phyloP scores from a whole-genome alignment of 2,797 vertebrate species.

The Propithecus perrieri region DNA sequence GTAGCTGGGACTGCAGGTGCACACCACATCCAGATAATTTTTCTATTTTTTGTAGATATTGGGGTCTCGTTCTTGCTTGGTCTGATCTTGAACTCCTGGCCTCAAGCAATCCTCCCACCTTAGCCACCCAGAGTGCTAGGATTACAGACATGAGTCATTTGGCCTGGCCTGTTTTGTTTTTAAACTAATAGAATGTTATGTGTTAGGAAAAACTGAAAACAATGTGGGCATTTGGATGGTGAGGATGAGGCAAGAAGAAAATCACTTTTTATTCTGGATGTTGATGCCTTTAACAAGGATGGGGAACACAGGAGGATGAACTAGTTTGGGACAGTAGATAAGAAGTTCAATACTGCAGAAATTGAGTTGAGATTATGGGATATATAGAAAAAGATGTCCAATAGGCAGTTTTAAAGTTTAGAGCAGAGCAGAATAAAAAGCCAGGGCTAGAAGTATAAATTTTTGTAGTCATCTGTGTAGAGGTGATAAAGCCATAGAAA shows the following conservation, averaged over 20 bases:
- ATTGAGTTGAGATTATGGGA: neutral
- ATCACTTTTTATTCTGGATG: neutral
- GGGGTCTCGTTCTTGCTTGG: too few relatives aligned
- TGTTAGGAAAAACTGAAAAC: neutral
- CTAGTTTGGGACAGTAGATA: neutral
- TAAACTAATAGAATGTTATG: neutral
- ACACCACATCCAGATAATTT: too few relatives aligned
- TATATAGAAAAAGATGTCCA: neutral
- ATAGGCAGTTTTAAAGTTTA: neutral
- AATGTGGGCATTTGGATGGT: neutral
- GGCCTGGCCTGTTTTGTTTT: neutral
- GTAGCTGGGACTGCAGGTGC: too few relatives aligned
- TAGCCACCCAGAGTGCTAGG: too few relatives aligned
- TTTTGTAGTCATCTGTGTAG: neutral
- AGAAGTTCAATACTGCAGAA: neutral
- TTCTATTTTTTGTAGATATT: too few relatives aligned
- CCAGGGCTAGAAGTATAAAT: neutral
- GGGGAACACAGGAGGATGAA: neutral
- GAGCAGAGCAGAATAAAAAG: neutral
- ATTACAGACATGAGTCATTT: too few relatives aligned
- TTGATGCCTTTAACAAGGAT: neutral
- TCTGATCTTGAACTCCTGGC: too few relatives aligned
- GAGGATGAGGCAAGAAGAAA: neutral
- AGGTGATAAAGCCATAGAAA: neutral
- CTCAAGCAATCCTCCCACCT: too few relatives aligned